These are phyloP conservation scores for Cromileptes altivelis DNA, from an alignment of 2,113 vertebrate genomes.

Conservation along the genomic window DNA sequence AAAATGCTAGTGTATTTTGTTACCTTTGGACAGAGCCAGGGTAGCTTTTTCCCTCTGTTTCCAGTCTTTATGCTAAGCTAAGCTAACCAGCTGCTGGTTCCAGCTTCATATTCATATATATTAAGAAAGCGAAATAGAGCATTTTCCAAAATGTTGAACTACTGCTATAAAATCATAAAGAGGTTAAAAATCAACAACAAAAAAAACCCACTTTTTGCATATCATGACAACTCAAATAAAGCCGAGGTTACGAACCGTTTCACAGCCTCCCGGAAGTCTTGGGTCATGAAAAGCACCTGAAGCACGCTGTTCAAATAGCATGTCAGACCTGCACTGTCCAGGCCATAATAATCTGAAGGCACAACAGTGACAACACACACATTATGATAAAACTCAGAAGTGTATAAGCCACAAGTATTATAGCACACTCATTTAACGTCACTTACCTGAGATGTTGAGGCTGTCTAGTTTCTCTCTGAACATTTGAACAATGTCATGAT, in stretches of 20 bases:
- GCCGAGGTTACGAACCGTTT: constrained; percentile 21
- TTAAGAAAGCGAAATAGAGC: too few relatives aligned
- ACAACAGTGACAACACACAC: rapidly evolving
- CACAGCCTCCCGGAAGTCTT: constrained; percentile 69
- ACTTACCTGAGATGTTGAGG: constrained; percentile 50
- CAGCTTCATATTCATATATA: too few relatives aligned
- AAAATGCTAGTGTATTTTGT: too few relatives aligned
- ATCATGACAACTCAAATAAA: background rate
- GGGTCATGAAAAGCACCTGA: constrained; percentile 79
- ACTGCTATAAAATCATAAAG: too few relatives aligned
- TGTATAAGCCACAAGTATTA: background rate
- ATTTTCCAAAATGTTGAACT: too few relatives aligned
- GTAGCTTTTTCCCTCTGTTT: too few relatives aligned
- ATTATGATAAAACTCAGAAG: background rate
- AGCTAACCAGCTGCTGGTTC: too few relatives aligned
- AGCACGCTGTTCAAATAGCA: constrained; percentile 79
- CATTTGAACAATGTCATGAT: background rate
- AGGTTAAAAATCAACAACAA: too few relatives aligned
- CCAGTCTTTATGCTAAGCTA: too few relatives aligned
- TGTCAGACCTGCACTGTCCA: constrained; percentile 73
- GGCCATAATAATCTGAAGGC: constrained; percentile 65
- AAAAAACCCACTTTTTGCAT: too few relatives aligned
- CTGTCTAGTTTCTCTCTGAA: constrained; percentile 36
- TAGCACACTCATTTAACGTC: background rate
- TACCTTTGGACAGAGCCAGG: too few relatives aligned